Base-by-base conservation (phyloP, 1,140 invertebrate genomes). In the Zaprionus davidi region DNA sequence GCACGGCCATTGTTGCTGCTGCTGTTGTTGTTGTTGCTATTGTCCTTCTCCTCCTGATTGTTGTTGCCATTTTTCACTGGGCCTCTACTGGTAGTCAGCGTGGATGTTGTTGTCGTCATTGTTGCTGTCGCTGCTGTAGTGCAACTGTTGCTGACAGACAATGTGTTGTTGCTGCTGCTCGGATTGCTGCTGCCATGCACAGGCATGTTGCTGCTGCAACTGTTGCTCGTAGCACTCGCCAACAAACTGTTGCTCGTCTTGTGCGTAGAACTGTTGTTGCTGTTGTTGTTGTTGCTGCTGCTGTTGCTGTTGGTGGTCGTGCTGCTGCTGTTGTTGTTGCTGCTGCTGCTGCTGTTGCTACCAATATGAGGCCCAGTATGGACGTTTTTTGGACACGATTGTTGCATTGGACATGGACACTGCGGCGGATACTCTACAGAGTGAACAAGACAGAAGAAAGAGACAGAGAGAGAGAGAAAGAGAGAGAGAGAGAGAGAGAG, bases 351-450 rank as follows among this genome's bases (percentile, higher is more conserved):
- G 81, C 78, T 92, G 91, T 91, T 93, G 92, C 92, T 96, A 97
- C 97, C 96, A 97, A 96, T 97, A 97, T 96, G 97, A 96, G 97
- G 97, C 95, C 97, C 97, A 97, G 97, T 97, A 97, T 95, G 96
- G 96, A 96, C 97, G 97, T 98, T 98, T 98, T 97, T 98, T 98
- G 97, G 96, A 97, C 96, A 97, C 94, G 96, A 95, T 94, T 97
- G 96, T 86, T 91, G 96, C 94, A 97, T 95, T 93, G 96, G 96
- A 94, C 96, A 97, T 85, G 96, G 96, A 93, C 96, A 97, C 93
- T 95, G 94, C 71, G 94, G 93, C 87, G 93, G 93, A 93, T 92
- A 92, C 44, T 95, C 95, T 95, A 83, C 41, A 93, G 38, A 68
- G 5, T 0, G 24, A 20, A 17, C 64, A 38, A 13, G 6, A 20